Base-by-base conservation (phyloP, 1,140 invertebrate genomes). In the Leptinotarsa texana region DNA sequence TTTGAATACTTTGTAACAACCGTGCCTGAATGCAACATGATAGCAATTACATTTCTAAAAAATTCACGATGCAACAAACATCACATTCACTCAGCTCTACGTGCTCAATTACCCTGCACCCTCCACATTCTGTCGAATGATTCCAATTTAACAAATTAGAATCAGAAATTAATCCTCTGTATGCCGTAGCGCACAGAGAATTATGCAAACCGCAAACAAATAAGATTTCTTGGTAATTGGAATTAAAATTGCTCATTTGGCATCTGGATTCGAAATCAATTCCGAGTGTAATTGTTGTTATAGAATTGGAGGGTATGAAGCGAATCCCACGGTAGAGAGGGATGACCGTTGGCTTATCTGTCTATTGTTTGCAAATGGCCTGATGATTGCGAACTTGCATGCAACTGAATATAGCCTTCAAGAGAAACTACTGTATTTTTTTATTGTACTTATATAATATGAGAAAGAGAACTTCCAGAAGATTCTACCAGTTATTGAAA, bases 201-300 rank as follows among this genome's bases (percentile, higher is more conserved):
- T 57, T 57, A 57, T 57, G 51, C 51, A 57, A 57, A 57, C 51
- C 51, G 51, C 51, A 57, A 57, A 57, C 51, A 57, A 57, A 57
- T 57, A 57, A 57, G 51, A 57, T 57, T 57, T 57, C 51, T 57
- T 57, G 15, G 17, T 57, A 57, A 57, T 57, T 57, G 51, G 51
- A 57, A 17, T 57, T 18, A 57, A 18, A 57, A 57, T 57, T 57
- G 51, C 51, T 57, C 51, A 57, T 57, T 57, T 57, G 51, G 51
- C 51, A 15, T 57, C 51, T 57, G 51, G 51, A 57, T 57, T 57
- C 51, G 15, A 18, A 57, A 57, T 57, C 51, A 57, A 57, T 57
- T 57, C 17, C 15, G n/a, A 57, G 3, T 57, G 51, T 57, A 57
- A 57, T 57, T 57, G 51, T 57, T 57, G 13, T 57, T 18, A n/a